Conservation (phyloP, 2,113 vertebrate species). For the Centropus unirufus region DNA sequence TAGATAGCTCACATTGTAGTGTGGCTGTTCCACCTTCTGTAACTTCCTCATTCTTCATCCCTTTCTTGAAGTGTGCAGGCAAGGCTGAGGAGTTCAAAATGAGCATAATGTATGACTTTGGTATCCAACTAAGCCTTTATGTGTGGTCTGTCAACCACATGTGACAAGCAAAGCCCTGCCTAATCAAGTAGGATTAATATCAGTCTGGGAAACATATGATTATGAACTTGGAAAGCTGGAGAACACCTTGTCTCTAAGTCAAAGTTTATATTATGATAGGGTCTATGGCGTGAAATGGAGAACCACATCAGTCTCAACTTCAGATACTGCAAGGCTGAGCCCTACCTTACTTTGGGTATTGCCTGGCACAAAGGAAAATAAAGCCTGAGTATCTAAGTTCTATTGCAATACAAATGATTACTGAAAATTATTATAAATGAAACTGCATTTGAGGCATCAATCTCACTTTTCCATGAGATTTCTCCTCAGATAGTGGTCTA, state of each 20-base stretch:
- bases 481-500: background rate
- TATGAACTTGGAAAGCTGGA: background rate
- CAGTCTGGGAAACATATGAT: background rate
- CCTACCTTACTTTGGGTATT: background rate
- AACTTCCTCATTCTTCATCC: constrained; percentile 72
- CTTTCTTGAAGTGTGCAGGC: constrained; percentile 73
- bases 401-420: accelerated
- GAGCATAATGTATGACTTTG: background rate
- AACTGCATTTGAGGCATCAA: background rate
- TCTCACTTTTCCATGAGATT: background rate
- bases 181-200: background rate
- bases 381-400: background rate
- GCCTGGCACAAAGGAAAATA: background rate
- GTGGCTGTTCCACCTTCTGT: constrained; percentile 52
- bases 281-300: background rate
- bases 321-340: background rate
- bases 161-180: background rate
- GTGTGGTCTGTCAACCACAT: background rate
- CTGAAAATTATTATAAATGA: background rate
- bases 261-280: background rate
- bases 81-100: constrained; percentile 56
- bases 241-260: background rate
- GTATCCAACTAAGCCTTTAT: accelerated
- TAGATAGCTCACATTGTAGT: constrained; percentile 81
- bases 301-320: background rate